Conservation (phyloP, 2,113 vertebrate genomes). For the Maccullochella peelii region DNA sequence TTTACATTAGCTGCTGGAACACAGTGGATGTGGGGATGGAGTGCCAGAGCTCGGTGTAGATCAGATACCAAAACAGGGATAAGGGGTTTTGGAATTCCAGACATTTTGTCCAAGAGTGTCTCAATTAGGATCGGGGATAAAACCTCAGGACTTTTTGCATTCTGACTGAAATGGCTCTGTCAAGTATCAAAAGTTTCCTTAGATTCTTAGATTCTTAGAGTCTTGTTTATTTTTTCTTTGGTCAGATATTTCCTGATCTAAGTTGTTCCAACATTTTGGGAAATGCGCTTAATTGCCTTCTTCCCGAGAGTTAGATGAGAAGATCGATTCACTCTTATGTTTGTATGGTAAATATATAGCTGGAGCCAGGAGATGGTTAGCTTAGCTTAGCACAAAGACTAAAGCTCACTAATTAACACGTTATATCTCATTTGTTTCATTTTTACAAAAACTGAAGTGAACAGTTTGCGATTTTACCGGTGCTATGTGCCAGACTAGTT, state of each 20-base stretch:
- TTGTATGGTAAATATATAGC: background rate
- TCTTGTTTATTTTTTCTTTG: background rate
- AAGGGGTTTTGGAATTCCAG: background rate
- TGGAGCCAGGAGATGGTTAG: background rate
- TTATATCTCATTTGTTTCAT: background rate
- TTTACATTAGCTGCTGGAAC: background rate
- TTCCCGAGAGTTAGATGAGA: background rate
- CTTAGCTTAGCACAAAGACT: background rate
- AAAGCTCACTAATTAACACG: background rate
- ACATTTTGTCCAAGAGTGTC: slow-evolving; percentile 1
- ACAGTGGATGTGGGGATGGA: background rate
- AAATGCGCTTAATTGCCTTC: background rate
- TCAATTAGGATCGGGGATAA: background rate
- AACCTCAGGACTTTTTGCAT: background rate
- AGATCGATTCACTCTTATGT: background rate
- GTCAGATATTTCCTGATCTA: background rate
- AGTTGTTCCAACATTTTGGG: no score
- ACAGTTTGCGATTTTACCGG: background rate
- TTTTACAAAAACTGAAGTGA: background rate
- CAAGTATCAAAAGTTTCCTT: background rate
- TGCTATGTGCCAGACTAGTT: background rate
- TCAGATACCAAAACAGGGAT: background rate
- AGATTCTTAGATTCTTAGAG: background rate
- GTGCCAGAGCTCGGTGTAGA: background rate
- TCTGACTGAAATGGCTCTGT: background rate